Evolutionary conservation across 2,888 invertebrate genomes (phyloP).

Genomic region (Polyommatus icarus): DNA sequence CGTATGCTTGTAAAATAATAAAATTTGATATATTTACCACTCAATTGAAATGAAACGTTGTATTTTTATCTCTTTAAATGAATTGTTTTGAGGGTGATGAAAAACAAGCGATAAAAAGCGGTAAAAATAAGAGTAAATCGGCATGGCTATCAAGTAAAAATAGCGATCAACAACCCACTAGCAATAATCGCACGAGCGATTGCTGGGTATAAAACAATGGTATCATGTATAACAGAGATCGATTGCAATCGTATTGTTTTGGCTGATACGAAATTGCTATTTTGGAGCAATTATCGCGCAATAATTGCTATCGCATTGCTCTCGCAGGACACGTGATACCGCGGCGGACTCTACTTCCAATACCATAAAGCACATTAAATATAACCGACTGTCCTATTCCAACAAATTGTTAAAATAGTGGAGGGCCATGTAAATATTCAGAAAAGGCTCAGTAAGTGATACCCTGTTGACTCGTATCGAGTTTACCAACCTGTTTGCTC

Average conservation of each 20-base stretch:
- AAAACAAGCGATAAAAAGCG: neutral
- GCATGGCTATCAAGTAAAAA: too few relatives aligned
- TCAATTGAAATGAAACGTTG: conserved; percentile 16
- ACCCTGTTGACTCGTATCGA: conserved; percentile 69
- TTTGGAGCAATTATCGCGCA: too few relatives aligned
- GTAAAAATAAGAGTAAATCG: neutral
- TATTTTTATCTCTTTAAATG: conserved; percentile 1
- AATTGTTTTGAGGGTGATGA: neutral
- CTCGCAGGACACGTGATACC: too few relatives aligned
- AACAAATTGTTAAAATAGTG: neutral
- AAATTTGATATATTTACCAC: conserved; percentile 52
- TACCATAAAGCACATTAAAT: neutral
- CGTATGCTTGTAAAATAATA: conserved; percentile 60
- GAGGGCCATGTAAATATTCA: conserved; percentile 10
- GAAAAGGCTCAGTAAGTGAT: conserved; percentile 67
- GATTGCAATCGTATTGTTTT: too few relatives aligned
- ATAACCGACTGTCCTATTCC: neutral
- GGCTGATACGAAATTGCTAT: too few relatives aligned
- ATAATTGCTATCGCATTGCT: too few relatives aligned
- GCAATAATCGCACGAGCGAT: too few relatives aligned
- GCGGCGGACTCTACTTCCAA: too few relatives aligned
- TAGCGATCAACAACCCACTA: too few relatives aligned
- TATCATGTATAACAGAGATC: too few relatives aligned
- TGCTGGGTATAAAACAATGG: too few relatives aligned
- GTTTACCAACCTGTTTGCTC: conserved; percentile 68